These are phyloP conservation scores for Cottus gobio DNA, from an alignment of 2,113 vertebrate species.

Conservation along the genomic window DNA sequence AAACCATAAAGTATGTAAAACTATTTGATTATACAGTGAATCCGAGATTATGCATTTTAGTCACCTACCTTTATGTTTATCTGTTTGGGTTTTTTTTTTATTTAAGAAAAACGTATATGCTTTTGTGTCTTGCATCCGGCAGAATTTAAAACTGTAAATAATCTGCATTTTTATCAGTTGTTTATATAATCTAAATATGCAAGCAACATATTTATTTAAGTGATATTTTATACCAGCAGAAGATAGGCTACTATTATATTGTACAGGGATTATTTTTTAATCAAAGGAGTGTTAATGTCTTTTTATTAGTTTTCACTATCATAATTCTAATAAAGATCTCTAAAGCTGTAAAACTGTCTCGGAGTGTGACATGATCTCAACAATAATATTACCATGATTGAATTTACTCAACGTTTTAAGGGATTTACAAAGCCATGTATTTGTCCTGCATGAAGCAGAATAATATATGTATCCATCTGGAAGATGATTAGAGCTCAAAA, in stretches of 20 bases:
- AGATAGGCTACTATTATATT: constrained; percentile 42
- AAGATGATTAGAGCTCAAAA: not conserved
- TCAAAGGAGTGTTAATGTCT: constrained; percentile 4
- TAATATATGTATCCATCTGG: not conserved
- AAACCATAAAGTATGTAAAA: not conserved
- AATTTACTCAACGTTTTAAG: not conserved
- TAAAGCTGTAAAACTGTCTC: constrained; percentile 40
- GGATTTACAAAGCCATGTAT: not conserved
- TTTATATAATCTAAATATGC: constrained; percentile 20
- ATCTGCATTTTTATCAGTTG: constrained; percentile 23
- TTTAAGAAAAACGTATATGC: constrained; percentile 22
- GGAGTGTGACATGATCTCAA: not conserved
- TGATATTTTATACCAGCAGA: constrained; percentile 40
- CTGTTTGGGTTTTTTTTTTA: constrained; percentile 23
- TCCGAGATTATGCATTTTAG: constrained; percentile 20
- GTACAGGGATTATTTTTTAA: constrained; percentile 41
- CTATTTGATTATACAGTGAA: constrained; percentile 7
- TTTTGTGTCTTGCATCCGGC: constrained; percentile 16
- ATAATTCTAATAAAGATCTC: constrained; percentile 59
- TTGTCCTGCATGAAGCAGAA: not conserved
- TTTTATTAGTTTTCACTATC: constrained; percentile 11
- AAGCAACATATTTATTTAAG: constrained; percentile 70
- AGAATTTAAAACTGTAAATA: constrained; percentile 63
- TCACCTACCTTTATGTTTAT: constrained; percentile 10
- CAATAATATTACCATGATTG: not conserved